Conservation (phyloP, 2,113 vertebrate species). For the Pholis gunnellus region DNA sequence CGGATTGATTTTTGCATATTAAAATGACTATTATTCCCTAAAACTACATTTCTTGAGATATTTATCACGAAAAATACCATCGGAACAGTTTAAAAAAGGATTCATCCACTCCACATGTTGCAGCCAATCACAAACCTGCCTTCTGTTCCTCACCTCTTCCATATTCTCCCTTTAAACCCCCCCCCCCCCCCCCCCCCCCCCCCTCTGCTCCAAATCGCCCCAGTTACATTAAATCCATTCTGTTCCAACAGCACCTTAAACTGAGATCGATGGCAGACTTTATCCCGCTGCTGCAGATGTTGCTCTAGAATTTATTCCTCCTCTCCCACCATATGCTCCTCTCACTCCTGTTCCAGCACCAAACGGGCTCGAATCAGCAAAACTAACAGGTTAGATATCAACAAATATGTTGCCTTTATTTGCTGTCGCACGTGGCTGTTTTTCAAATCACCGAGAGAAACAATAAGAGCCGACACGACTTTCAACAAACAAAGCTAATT, state of each 20-base stretch:
- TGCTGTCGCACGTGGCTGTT: background rate
- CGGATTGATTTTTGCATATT: background rate
- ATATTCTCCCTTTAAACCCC: background rate
- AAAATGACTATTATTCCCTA: background rate
- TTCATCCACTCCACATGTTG: background rate
- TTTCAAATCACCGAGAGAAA: constrained; percentile 4
- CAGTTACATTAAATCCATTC: constrained; percentile 38
- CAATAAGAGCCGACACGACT: constrained; percentile 44
- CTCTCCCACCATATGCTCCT: constrained; percentile 24
- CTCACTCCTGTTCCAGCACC: background rate
- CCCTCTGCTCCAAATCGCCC: background rate
- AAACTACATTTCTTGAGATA: background rate
- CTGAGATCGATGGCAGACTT: constrained; percentile 42
- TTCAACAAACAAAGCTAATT: constrained; percentile 64
- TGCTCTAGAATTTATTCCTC: constrained; percentile 15
- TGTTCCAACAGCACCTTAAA: constrained; percentile 19
- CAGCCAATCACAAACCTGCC: constrained; percentile 19
- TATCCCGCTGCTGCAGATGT: constrained; percentile 45
- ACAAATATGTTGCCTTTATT: constrained; percentile 16
- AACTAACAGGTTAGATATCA: constrained; percentile 19
- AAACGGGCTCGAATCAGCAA: background rate
- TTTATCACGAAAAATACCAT: background rate
- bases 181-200: background rate
- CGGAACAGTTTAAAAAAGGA: background rate
- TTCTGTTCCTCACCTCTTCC: constrained; percentile 14